Conservation (phyloP, 1,140 invertebrate genomes). For the Eriosoma lanigerum region DNA sequence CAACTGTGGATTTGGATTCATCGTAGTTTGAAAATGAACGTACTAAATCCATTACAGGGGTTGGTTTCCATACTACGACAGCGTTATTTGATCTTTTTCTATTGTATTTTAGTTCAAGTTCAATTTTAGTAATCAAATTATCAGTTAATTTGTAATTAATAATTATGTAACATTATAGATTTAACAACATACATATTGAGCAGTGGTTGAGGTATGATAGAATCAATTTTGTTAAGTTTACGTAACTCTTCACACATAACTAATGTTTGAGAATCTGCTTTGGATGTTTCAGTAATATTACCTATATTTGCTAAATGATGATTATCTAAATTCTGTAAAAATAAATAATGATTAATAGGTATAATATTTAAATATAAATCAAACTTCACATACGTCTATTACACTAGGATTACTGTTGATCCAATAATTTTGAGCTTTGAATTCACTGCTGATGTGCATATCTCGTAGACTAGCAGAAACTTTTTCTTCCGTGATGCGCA, state of each 20-base stretch:
- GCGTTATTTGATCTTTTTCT: conserved; percentile 37
- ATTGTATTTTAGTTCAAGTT: no score
- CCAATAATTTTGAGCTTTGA: conserved; percentile 1
- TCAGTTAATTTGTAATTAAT: background rate
- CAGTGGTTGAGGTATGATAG: conserved; percentile 31
- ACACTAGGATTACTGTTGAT: background rate
- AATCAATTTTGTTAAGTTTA: conserved; percentile 37
- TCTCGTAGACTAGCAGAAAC: conserved; percentile 35
- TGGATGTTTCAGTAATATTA: background rate
- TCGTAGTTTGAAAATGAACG: background rate
- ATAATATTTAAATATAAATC: background rate
- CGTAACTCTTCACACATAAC: conserved; percentile 45
- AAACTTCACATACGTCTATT: conserved; percentile 12
- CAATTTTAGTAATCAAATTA: no score
- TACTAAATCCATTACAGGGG: conserved; percentile 7
- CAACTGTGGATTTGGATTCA: conserved; percentile 13
- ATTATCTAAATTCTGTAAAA: conserved; percentile 4
- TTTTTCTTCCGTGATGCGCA: conserved; percentile 43
- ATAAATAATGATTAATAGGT: background rate
- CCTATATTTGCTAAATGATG: background rate
- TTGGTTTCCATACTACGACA: conserved; percentile 23
- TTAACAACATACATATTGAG: conserved; percentile 16
- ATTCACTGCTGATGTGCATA: conserved; percentile 40
- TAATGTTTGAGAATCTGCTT: conserved; percentile 34
- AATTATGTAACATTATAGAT: background rate